These are phyloP conservation scores for Anguilla marmorata DNA, from an alignment of 2,797 vertebrate genomes.

Conservation along the genomic window DNA sequence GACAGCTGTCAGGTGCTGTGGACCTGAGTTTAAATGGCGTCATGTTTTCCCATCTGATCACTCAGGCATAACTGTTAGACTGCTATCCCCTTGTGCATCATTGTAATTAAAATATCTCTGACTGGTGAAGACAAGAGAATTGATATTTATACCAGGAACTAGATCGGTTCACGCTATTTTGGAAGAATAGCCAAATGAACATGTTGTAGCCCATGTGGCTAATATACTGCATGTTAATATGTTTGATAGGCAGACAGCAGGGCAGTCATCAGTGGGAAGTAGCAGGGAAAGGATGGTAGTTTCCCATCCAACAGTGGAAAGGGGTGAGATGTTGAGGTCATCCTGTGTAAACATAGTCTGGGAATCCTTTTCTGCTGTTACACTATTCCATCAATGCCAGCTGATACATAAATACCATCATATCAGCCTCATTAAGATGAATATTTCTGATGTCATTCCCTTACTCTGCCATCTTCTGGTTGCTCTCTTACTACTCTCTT, in stretches of 20 bases:
- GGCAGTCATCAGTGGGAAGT: background rate
- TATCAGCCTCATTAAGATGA: background rate
- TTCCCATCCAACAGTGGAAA: background rate
- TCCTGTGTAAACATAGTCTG: background rate
- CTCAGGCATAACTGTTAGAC: background rate
- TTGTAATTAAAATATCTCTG: background rate
- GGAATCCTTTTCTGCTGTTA: background rate
- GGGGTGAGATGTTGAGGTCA: background rate
- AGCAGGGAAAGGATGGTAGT: background rate
- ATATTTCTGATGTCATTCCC: background rate
- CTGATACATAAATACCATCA: background rate
- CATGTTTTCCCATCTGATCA: background rate
- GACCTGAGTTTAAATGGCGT: background rate
- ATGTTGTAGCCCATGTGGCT: background rate
- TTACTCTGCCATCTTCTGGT: background rate
- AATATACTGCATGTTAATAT: background rate
- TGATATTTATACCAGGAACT: background rate
- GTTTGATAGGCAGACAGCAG: background rate
- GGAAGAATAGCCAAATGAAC: background rate
- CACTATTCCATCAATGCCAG: background rate
- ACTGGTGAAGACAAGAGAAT: background rate
- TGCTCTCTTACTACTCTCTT: too few species aligned
- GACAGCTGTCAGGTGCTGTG: background rate
- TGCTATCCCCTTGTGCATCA: background rate
- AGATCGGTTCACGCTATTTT: background rate